Conservation (phyloP, 2,113 vertebrate genomes). For the Hippolais icterina region DNA sequence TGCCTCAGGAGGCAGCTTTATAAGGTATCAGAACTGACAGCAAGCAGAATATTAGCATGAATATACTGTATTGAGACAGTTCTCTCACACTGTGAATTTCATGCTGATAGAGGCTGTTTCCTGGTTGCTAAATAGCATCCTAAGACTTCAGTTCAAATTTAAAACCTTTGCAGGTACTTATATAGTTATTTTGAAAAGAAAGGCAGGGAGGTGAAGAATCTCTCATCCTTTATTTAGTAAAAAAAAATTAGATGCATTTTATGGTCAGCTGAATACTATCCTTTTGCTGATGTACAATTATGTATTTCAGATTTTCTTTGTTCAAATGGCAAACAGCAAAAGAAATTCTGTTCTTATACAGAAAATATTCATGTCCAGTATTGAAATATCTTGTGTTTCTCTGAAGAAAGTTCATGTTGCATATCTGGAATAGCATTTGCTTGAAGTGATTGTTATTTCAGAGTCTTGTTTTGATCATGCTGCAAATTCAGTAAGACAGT, state of each 20-base stretch:
- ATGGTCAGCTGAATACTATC: background rate
- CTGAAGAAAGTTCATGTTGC: background rate
- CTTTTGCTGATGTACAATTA: background rate
- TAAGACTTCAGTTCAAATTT: conserved; percentile 32
- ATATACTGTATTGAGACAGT: conserved; percentile 19
- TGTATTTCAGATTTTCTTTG: conserved; percentile 27
- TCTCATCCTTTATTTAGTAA: conserved; percentile 15
- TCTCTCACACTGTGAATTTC: conserved; percentile 55
- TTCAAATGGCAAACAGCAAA: background rate
- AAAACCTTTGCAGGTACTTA: conserved; percentile 42
- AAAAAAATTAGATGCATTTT: background rate
- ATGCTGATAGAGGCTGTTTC: conserved; percentile 50
- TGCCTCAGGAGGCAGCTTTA: conserved; percentile 45
- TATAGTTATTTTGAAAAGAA: conserved; percentile 33
- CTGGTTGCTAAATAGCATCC: conserved; percentile 51
- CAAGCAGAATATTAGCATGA: conserved; percentile 55
- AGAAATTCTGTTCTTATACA: background rate
- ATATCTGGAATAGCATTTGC: background rate
- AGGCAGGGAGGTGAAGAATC: conserved; percentile 16
- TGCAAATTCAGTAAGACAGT: conserved; percentile 17
- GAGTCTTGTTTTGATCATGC: conserved; percentile 43
- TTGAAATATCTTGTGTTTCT: conserved; percentile 14
- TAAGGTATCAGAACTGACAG: conserved; percentile 27
- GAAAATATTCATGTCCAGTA: background rate
- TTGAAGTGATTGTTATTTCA: conserved; percentile 38